Base-by-base conservation (phyloP, 2,797 vertebrate genomes). In the Lutjanus argentimaculatus region DNA sequence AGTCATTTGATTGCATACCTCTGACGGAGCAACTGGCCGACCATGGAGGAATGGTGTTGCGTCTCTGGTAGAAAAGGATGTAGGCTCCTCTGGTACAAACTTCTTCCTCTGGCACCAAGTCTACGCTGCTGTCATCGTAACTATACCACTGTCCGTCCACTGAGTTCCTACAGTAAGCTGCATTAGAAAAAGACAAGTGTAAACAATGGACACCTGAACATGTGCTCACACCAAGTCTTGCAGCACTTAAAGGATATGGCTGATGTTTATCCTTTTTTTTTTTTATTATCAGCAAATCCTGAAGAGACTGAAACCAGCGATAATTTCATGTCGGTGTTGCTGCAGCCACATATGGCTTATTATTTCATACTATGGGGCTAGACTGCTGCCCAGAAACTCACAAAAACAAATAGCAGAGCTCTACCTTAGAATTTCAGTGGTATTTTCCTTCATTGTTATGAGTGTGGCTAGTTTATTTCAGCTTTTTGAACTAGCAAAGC, bases 11-110 rank as follows among this genome's bases (percentile, higher is more conserved):
- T 45, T 1, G 0, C 93, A 45, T 84, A 98, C 98, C 98, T 96
- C 95, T 93, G 88, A 95, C 8, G 0, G 97, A 97, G 90, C 95
- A 96, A 87, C 95, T 95, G 62, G 96, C 97, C 0, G 97, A 97
- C 97, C 97, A 97, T 0, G 92, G 91, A 2, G 97, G 97, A 84
- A 97, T 97, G 83, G 93, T 91, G 67, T 97, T 95, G 8, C 96
- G 94, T 80, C 97, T 96, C 94, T 99, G 97, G 92, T 98, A 99
- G 92, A 99, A 99, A 7, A 99, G 96, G 85, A 99, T 98, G 91
- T 99, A 99, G 67, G 97, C 97, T 5, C 96, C 97, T 67, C 95
- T 96, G 52, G 97, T 98, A 48, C 95, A 96, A 22, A 98, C 94
- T 78, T 98, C 97, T 0, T 96, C 96, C 77, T 99, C 97, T 0